These are phyloP conservation scores for Sturmia bella DNA, from an alignment of 2,888 invertebrate genomes.

Conservation along the genomic window DNA sequence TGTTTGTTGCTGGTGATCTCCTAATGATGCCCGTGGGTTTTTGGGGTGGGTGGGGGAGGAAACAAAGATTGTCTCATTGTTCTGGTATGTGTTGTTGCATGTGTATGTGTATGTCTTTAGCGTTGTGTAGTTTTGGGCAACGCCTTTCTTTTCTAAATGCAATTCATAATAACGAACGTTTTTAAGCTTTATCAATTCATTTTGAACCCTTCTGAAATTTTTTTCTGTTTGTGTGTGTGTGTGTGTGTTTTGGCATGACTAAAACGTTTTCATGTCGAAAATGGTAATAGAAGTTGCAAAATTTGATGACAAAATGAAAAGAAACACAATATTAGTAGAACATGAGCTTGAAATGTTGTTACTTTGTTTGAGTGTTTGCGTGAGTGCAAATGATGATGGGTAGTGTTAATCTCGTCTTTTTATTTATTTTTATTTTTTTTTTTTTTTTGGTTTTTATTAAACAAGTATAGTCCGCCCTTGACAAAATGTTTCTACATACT, in stretches of 20 bases:
- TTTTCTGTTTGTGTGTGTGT: neutral
- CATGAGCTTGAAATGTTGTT: slow-evolving; percentile 2
- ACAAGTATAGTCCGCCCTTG: no score
- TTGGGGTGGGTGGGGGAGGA: slow-evolving; percentile 1
- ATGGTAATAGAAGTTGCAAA: slow-evolving; percentile 10
- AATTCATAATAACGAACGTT: slow-evolving; percentile 47
- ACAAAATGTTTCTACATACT: no score
- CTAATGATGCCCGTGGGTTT: slow-evolving; percentile 20
- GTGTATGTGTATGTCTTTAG: neutral
- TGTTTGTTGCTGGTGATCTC: slow-evolving; percentile 15
- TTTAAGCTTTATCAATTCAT: slow-evolving; percentile 10
- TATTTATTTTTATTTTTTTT: no score
- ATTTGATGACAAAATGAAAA: slow-evolving; percentile 27
- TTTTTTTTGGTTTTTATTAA: no score
- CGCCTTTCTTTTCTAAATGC: slow-evolving; percentile 59
- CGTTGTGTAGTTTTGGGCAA: slow-evolving; percentile 8
- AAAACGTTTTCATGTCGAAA: neutral
- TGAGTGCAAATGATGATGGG: slow-evolving; percentile 9
- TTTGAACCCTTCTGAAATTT: neutral
- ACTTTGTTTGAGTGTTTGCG: neutral
- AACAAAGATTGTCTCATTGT: neutral
- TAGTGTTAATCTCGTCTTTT: neutral
- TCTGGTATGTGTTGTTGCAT: neutral
- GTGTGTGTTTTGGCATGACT: no score
- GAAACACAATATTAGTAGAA: neutral